phyloP scores from a whole-genome alignment of 2,888 invertebrate genomes.

The Cyclophora albipunctata region DNA sequence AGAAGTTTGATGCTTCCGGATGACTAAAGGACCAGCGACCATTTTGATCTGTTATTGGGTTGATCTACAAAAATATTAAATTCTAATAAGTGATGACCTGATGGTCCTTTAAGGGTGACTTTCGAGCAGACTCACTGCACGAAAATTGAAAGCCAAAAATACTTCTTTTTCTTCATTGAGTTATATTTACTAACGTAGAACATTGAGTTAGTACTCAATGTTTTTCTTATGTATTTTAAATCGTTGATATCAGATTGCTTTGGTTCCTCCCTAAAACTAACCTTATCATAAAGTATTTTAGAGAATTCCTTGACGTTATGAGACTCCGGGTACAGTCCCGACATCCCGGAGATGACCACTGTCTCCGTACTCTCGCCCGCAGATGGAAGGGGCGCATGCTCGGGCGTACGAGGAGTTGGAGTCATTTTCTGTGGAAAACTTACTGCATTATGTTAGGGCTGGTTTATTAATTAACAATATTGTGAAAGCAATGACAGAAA shows the following conservation, averaged over 20 bases:
- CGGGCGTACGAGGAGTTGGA: not conserved
- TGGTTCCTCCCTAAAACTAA: not conserved
- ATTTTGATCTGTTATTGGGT: conserved; percentile 78
- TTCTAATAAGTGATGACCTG: not conserved
- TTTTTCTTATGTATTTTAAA: no score
- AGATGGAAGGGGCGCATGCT: not conserved
- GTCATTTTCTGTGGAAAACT: not conserved
- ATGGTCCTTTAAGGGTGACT: not conserved
- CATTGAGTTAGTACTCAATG: no score
- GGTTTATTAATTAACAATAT: no score
- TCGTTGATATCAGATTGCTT: no score
- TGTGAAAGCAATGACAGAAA: no score
- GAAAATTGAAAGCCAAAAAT: no score
- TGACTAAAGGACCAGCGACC: conserved; percentile 44
- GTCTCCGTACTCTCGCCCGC: not conserved
- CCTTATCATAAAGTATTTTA: conserved; percentile 24
- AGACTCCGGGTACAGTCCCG: conserved; percentile 32
- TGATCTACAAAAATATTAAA: conserved; percentile 31
- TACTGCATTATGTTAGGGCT: no score
- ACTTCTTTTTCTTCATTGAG: no score
- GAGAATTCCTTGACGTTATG: conserved; percentile 22
- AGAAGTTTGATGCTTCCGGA: conserved; percentile 70
- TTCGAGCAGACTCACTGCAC: no score
- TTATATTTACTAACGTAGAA: no score
- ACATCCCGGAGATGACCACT: conserved; percentile 28